Base-by-base conservation (phyloP, 2,888 invertebrate genomes). In the Cosmia pyralina region DNA sequence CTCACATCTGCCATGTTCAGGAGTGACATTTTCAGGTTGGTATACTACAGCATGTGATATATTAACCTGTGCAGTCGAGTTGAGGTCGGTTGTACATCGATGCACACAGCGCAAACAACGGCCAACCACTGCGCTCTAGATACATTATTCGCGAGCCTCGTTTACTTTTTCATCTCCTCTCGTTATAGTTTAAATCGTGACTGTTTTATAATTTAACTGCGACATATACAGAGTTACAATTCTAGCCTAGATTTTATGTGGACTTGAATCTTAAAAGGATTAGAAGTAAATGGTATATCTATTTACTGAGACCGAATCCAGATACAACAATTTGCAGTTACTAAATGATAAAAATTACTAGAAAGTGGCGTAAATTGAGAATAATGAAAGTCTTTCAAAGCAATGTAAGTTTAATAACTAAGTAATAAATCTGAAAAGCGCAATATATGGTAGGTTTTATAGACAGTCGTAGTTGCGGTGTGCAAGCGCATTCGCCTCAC, bases 401-500 rank as follows among this genome's bases (percentile, higher is more conserved):
- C 57, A 69, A 78, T 63, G 50, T 75, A 52, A 69, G 63, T 75
- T 83, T 84, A 84, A 88, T 88, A 85, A 79, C 72, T 57, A 64
- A 78, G 79, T 81, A 85, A 83, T 89, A 87, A 87, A 90, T 87
- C 79, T 85, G 82, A 82, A 86, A 88, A 88, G 83, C 75, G 78
- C 83, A 85, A 69, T 83, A 83, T 81, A 82, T 82, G 81, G 80
- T 72, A 72, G 63, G 77, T 81, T 84, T 81, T 75, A 77, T 79
- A 77, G 83, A 80, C 77, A 78, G 69, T 82, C 66, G 71, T 77
- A 80, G 85, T 72, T 77, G 86, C 80, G 80, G 82, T 82, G 87
- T 82, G 89, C 86, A 85, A 88, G 94, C 92, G 92, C 94, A 93
- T 94, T 95, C 93, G 94, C 92, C 92, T 96, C 96, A 96, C 96